A percentile compares a stretch with the other conserved stretches of the same genome.
Evolutionary conservation across 2,888 invertebrate genomes (phyloP).

Genomic region (Drosophila basisetae): DNA sequence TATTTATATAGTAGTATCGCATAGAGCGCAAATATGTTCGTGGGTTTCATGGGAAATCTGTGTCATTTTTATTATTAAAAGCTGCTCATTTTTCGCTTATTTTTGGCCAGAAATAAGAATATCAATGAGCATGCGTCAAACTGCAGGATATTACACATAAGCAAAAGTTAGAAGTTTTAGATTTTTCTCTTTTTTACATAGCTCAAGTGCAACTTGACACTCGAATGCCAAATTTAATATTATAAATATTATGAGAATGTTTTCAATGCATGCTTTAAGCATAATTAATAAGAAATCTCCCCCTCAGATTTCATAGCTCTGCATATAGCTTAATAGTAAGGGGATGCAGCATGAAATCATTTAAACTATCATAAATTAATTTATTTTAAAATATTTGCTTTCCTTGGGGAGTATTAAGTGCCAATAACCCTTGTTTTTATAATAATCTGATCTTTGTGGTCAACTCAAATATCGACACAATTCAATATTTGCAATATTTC

Average conservation of each 20-base stretch:
- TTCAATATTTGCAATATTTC: not conserved
- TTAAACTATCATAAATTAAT: not conserved
- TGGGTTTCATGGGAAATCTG: conserved; percentile 57
- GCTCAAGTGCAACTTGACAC: not conserved
- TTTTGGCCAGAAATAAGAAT: conserved; percentile 35
- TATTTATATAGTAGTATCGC: conserved; percentile 29
- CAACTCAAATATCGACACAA: not conserved
- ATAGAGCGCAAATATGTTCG: conserved; percentile 34
- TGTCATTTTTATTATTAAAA: conserved; percentile 81
- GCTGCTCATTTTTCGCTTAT: conserved; percentile 43
- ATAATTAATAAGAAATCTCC: not conserved
- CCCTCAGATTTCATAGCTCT: not conserved
- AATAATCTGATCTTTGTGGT: not conserved
- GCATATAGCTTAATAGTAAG: not conserved
- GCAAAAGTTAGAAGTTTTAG: conserved; percentile 7
- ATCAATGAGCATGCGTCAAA: conserved; percentile 1
- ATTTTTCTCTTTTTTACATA: not conserved
- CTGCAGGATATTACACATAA: conserved; percentile 34
- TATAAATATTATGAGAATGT: not conserved
- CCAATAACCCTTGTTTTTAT: not conserved
- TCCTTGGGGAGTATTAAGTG: not conserved
- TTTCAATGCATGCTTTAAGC: not conserved
- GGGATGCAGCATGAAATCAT: not conserved
- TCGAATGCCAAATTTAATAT: not conserved
- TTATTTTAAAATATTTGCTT: not conserved